These are phyloP conservation scores for Chrysemys picta DNA, from an alignment of 2,113 vertebrate species.

Conservation along the genomic window DNA sequence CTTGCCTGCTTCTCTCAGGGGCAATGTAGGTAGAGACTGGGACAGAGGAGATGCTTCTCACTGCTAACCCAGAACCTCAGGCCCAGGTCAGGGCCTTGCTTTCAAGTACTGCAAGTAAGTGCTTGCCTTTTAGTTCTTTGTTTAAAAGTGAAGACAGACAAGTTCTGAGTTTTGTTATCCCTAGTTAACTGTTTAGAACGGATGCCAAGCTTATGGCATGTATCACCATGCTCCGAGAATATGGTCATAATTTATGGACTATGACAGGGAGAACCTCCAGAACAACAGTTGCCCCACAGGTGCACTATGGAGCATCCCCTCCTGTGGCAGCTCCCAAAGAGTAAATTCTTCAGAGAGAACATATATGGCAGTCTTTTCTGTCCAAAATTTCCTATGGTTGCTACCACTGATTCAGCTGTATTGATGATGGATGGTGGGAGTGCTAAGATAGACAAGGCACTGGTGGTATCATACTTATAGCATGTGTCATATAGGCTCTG, in stretches of 20 bases:
- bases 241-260: background rate
- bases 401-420: background rate
- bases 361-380: background rate
- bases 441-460: background rate
- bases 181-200: background rate
- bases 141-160: background rate
- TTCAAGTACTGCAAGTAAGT: background rate
- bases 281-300: background rate
- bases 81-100: background rate
- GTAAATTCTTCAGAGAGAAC: background rate
- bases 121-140: background rate
- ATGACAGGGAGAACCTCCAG: background rate
- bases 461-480: background rate
- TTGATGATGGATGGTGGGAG: background rate
- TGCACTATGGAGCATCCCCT: background rate
- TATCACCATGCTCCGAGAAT: background rate
- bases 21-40: background rate
- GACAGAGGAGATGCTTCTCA: background rate
- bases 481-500: rapidly evolving
- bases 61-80: background rate
- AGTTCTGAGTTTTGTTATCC: background rate
- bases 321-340: background rate
- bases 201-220: background rate
- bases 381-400: background rate
- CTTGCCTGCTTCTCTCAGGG: background rate